Base-by-base conservation (phyloP, 2,113 vertebrate genomes). In the Aegotheles bennettii region DNA sequence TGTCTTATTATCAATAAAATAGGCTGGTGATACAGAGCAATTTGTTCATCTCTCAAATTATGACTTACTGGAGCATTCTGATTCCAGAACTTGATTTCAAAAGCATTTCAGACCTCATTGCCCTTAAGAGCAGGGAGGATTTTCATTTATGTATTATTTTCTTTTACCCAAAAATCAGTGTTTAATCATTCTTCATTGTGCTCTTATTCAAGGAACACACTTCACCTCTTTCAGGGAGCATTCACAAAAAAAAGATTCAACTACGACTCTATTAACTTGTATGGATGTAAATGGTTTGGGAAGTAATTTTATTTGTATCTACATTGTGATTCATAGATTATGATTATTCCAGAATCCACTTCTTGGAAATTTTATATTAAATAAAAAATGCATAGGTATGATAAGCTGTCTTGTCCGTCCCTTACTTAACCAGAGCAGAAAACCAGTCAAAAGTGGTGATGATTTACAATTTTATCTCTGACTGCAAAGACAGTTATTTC, bases 31-130 rank as follows among this genome's bases (percentile, higher is more conserved):
- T 74, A 67, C 7, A 13, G 38, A 94, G 35, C 47, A 80, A 74
- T 74, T 80, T 79, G 9, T 63, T 83, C 20, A 51, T 83, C 35
- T 92, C 38, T 91, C 42, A 90, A 88, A 93, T 80, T 83, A 91
- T 56, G 21, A 74, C 17, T 83, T 73, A 51, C 12, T 63, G 54
- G 14, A 85, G 26, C 11, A 63, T 50, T 91, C 54, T 89, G 82
- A 91, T 86, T 85, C 60, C 71, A 87, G 59, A 94, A 91, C 12
- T 63, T 83, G 85, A 93, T 95, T 91, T 93, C 60, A 80, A 47
- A 95, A 81, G 33, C 45, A 70, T 94, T 83, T 91, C 64, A 89
- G 42, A 85, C 4, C 26, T 74, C 18, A 35, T 76, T 83, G 95
- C 59, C 75, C 68, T 84, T 77, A 60, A 87, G 29, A 82, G 54